These are phyloP conservation scores for Blastobasis adustella DNA, from an alignment of 2,888 invertebrate genomes.

Conservation along the genomic window DNA sequence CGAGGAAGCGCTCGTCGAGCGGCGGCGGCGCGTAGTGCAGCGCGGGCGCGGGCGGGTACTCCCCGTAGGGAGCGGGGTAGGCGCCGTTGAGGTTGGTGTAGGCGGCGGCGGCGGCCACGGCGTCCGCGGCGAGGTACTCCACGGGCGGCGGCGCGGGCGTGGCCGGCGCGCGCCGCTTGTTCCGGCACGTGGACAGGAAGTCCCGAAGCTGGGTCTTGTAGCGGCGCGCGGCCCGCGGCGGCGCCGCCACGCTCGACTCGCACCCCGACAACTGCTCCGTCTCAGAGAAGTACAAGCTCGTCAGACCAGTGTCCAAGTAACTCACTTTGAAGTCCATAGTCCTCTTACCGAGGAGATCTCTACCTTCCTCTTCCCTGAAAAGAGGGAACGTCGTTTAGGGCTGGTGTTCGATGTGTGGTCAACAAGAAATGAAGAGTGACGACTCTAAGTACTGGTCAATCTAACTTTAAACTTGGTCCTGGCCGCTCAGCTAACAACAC, in stretches of 20 bases:
- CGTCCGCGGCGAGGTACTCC: conserved; percentile 80
- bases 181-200: conserved; percentile 93
- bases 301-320: conserved; percentile 94
- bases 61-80: conserved; percentile 86
- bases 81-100: conserved; percentile 87
- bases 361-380: conserved; percentile 97
- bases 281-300: conserved; percentile 93
- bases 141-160: conserved; percentile 78
- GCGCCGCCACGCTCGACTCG: conserved; percentile 77
- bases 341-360: conserved; percentile 96
- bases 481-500: too few species aligned
- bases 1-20: conserved; percentile 81
- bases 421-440: too few species aligned
- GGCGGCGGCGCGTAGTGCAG: conserved; percentile 81
- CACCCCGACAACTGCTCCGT: conserved; percentile 83
- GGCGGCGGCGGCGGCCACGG: conserved; percentile 85
- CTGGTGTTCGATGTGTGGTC: background rate
- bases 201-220: conserved; percentile 96
- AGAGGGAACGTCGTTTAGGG: background rate
- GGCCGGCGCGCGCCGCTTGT: conserved; percentile 79
- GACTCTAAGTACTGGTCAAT: too few species aligned
- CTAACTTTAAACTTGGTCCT: too few species aligned
- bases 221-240: conserved; percentile 88
- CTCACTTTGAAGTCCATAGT: conserved; percentile 99
- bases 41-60: conserved; percentile 79